Evolutionary conservation across 1,140 invertebrate species (phyloP).

Genomic region (Brachionus asplanchnoidis): DNA sequence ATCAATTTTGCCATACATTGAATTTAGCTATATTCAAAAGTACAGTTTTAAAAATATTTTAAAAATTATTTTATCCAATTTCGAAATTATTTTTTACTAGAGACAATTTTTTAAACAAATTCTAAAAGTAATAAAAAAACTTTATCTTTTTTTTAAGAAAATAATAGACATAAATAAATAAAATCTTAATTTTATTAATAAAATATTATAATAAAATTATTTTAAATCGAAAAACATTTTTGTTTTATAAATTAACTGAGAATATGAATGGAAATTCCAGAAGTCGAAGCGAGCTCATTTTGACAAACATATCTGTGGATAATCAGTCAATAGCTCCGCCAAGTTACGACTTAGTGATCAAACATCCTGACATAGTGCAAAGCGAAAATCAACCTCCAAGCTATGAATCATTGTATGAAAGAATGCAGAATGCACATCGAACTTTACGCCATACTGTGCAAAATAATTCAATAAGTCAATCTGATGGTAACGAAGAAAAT

Average conservation of each 20-base stretch:
- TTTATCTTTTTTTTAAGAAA: background rate
- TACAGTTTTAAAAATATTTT: background rate
- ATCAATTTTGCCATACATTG: too few relatives aligned
- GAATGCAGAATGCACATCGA: background rate
- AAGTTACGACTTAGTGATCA: background rate
- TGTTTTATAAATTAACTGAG: background rate
- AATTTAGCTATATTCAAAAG: background rate
- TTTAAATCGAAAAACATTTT: background rate
- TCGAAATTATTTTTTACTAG: background rate
- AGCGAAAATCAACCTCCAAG: constrained; percentile 7
- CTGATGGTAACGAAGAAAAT: background rate
- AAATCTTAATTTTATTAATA: background rate
- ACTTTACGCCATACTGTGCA: background rate
- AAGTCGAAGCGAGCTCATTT: background rate
- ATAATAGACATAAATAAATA: background rate
- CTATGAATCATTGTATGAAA: background rate
- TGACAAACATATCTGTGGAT: background rate
- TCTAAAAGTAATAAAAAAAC: background rate
- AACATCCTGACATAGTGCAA: background rate
- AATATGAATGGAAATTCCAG: background rate
- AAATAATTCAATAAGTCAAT: background rate
- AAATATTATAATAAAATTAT: background rate
- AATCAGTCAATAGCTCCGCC: background rate
- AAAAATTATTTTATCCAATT: background rate
- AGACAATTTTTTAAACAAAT: background rate